Evolutionary conservation across 2,113 vertebrate genomes (phyloP), one percentile per base, ranked within the genome.

Genomic region (Pseudopodoces humilis): DNA sequence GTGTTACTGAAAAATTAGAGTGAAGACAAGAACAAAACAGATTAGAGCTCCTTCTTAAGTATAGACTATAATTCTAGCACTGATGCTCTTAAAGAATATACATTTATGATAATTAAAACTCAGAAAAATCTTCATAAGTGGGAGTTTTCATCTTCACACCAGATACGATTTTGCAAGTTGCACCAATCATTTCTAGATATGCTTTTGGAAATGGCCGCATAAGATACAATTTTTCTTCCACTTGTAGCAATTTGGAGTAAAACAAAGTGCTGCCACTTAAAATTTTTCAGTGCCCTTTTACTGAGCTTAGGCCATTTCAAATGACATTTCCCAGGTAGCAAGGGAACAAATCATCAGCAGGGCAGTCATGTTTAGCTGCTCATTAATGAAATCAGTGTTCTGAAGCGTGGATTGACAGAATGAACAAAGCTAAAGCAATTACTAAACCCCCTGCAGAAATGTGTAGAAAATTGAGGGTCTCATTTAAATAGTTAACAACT

Each of bases 401-500:
- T 86, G 93, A 94, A 95, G 82, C 91, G 68, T 70, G 31, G 56
- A 94, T 82, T 49, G 85, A 75, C 72, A 49, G n/a, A 77, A 87
- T 70, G 90, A 96, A 92, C 7, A 20, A 92, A 96, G 82, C 63
- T 20, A 12, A 96, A 91, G 77, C 63, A 71, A 85, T 96, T 94
- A 82, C 46, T 50, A 24, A 75, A 7, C 16, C 76, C 93, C 91
- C 72, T 72, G 67, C 39, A 79, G 64, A 85, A 92, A 92, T 70
- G 60, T 31, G n/a, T 60, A 46, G 94, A 90, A 78, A 75, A 86
- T 90, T 85, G 83, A 90, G 59, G 77, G 82, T 96, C 94, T 97
- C 88, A 95, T 94, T 97, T 96, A 97, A 97, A 96, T 68, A 86
- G 83, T 96, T 96, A 97, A 82, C 80, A 86, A 95, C 72, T 96